Evolutionary conservation across 1,140 invertebrate genomes (phyloP), one percentile per base, ranked within the genome.

Genomic region (Stenopsyche tienmushanensis): DNA sequence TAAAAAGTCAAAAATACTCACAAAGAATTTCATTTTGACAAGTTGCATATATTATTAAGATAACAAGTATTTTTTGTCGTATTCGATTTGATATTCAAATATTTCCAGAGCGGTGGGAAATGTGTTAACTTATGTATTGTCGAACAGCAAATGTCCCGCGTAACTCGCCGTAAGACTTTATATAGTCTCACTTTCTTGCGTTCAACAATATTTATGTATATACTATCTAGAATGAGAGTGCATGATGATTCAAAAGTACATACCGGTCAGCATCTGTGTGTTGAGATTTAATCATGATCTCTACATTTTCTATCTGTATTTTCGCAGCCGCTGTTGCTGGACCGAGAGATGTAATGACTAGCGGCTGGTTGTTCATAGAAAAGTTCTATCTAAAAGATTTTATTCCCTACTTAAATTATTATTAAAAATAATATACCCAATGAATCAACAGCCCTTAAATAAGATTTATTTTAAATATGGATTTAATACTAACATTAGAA

Each of bases 171-270:
- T 18, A 5, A 2, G 59, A 21, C 45, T 62, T 60, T 60, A 60
- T 60, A 60, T 60, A 60, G 15, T 57, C 39, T 60, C 57, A 60
- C 57, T 60, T 60, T 60, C 57, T 26, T 58, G 39, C 44, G 24
- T 39, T 60, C 57, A 17, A 60, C 41, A 44, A 26, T 29, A n/a
- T 60, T 47, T 60, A 47, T 47, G 18, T 10, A 44, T 47, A 13
- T 34, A 60, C 41, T 45, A 26, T 42, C 57, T 39, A 47, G 42
- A 21, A 60, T 60, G 57, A 47, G 25, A 47, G 57, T 60, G 44
- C 44, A 57, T 57, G 54, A 57, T 57, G 34, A 21, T 57, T 41
- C 54, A 42, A 57, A 57, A 57, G 39, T 57, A 57, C 54, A 57
- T 60, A 47, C 44, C 57, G 57, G 10, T n/a, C 55, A 58, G 55